Conservation (phyloP, 2,113 vertebrate species). For the Megalops atlanticus region DNA sequence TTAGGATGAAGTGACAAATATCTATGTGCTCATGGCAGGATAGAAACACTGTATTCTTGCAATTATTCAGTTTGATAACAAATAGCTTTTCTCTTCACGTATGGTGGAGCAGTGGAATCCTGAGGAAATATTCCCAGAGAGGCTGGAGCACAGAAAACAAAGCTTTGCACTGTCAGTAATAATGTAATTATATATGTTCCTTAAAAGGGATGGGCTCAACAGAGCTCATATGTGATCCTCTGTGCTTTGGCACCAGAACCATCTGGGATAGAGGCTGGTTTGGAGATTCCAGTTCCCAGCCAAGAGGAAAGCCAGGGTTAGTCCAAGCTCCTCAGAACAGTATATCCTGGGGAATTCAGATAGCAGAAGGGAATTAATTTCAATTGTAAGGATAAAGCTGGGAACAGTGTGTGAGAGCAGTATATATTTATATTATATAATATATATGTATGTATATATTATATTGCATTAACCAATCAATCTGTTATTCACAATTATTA, state of each 20-base stretch:
- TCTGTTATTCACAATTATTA: too few relatives aligned
- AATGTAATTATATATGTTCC: not conserved
- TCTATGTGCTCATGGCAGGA: not conserved
- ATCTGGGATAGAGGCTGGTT: not conserved
- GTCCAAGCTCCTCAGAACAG: not conserved
- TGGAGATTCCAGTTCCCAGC: not conserved
- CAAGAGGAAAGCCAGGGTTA: not conserved
- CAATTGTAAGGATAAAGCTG: too few relatives aligned
- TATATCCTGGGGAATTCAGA: not conserved
- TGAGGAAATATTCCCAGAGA: not conserved
- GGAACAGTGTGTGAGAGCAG: too few relatives aligned
- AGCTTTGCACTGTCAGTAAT: not conserved
- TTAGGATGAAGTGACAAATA: not conserved
- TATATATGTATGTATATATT: too few relatives aligned
- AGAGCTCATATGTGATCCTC: not conserved
- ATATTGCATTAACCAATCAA: too few relatives aligned
- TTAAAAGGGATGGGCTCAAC: not conserved
- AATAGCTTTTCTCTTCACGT: not conserved
- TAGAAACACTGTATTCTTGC: not conserved
- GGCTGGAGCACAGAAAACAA: conserved; percentile 2
- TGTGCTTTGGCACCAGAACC: not conserved
- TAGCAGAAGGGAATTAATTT: not conserved
- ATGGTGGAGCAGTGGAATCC: not conserved
- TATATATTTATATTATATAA: too few relatives aligned
- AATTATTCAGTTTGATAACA: not conserved